Evolutionary conservation across 2,113 vertebrate genomes (phyloP).

Genomic region (Trochalopteron elliotii): DNA sequence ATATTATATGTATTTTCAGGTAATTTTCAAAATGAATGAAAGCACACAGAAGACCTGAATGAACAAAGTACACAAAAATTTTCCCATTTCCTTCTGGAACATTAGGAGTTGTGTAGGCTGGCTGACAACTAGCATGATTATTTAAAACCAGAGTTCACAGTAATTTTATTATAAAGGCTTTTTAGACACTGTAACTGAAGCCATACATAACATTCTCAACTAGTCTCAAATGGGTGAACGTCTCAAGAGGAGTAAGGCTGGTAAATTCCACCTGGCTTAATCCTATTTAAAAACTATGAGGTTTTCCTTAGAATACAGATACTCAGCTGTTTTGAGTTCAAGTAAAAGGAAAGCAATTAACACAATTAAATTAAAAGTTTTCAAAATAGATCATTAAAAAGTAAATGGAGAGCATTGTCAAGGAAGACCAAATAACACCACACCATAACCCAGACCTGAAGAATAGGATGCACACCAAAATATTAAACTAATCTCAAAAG

Average conservation of each 20-base stretch:
- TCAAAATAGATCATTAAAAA: neutral
- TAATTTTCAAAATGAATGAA: neutral
- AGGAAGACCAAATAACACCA: neutral
- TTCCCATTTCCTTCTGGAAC: neutral
- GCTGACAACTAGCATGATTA: neutral
- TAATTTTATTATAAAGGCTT: neutral
- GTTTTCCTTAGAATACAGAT: neutral
- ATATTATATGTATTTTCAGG: neutral
- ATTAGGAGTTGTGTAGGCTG: neutral
- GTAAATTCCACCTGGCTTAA: neutral
- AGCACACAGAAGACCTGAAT: neutral
- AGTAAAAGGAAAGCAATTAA: neutral
- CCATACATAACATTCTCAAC: neutral
- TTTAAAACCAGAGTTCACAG: neutral
- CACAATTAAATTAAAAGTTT: neutral
- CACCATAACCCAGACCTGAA: neutral
- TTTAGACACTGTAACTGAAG: neutral
- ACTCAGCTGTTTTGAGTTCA: neutral
- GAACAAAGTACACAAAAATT: neutral
- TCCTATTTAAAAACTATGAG: neutral
- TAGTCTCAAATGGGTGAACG: neutral
- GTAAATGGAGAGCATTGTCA: neutral
- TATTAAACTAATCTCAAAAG: neutral
- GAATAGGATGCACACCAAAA: neutral
- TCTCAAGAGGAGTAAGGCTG: neutral